Percentiles rank a stretch among this genome's conserved stretches.
phyloP scores from a whole-genome alignment of 2,797 vertebrate species.

The Muraenolepis orangiensis region DNA sequence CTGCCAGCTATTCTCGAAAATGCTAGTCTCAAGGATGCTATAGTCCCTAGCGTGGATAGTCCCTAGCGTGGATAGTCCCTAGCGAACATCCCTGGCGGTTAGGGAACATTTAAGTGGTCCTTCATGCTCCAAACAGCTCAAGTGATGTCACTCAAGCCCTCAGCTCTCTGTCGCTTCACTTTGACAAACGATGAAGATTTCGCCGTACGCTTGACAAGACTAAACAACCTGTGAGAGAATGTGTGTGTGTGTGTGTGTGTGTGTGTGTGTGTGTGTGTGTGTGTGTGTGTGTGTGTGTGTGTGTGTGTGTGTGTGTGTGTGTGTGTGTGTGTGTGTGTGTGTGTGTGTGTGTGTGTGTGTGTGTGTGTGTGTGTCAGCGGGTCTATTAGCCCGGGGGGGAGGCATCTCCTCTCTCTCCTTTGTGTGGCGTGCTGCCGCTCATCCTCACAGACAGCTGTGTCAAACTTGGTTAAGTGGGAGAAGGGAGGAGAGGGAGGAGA shows the following conservation, averaged over 20 bases:
- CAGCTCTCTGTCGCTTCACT: background rate
- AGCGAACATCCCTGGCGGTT: background rate
- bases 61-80: background rate
- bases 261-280: conserved; percentile 4
- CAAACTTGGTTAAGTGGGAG: conserved; percentile 28
- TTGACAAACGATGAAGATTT: background rate
- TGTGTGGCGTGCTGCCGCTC: conserved; percentile 38
- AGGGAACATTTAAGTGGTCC: background rate
- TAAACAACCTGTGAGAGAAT: background rate
- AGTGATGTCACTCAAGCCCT: background rate
- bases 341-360: conserved; percentile 3
- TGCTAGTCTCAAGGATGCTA: background rate
- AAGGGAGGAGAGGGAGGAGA: background rate
- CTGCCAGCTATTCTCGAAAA: background rate
- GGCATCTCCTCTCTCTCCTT: conserved; percentile 32
- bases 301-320: conserved; percentile 2
- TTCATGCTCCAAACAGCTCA: background rate
- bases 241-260: conserved; percentile 3
- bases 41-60: background rate
- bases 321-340: conserved; percentile 9
- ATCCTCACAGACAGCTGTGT: conserved; percentile 54
- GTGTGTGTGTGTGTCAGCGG: conserved; percentile 1
- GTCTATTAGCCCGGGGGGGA: conserved; percentile 22
- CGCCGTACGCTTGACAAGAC: background rate
- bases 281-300: conserved; percentile 3